Evolutionary conservation across 1,140 invertebrate genomes (phyloP).

Genomic region (Belonocnema kinseyi): DNA sequence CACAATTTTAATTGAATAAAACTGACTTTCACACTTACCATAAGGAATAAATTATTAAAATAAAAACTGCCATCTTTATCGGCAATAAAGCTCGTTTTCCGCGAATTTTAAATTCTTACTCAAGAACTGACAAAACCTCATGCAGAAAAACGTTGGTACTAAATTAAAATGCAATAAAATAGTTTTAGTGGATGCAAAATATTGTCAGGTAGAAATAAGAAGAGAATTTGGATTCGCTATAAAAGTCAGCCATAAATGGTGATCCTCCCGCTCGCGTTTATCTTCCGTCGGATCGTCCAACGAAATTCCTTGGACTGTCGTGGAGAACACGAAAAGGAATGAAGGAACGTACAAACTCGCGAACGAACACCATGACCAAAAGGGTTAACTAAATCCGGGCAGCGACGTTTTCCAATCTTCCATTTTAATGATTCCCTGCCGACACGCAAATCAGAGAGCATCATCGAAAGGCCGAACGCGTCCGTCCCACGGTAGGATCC

Average conservation of each 20-base stretch:
- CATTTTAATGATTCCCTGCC: slow-evolving; percentile 12
- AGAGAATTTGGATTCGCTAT: not conserved
- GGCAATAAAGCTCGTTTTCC: no score
- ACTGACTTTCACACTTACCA: no score
- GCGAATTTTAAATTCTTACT: no score
- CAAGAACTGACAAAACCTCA: no score
- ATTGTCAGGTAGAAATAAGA: slow-evolving; percentile 7
- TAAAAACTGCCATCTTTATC: no score
- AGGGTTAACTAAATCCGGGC: slow-evolving; percentile 15
- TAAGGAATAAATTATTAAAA: no score
- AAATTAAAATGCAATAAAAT: slow-evolving; percentile 14
- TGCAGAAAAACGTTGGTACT: not conserved
- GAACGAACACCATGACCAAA: slow-evolving; percentile 11
- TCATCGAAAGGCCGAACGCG: slow-evolving; percentile 5
- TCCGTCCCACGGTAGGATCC: slow-evolving; percentile 14
- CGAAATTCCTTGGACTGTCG: slow-evolving; percentile 15
- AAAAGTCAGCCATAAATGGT: slow-evolving; percentile 1
- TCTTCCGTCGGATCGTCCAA: slow-evolving; percentile 12
- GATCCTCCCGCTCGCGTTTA: slow-evolving; percentile 14
- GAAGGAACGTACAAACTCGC: slow-evolving; percentile 11
- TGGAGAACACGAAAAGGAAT: not conserved
- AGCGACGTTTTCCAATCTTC: slow-evolving; percentile 15
- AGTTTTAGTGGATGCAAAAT: slow-evolving; percentile 8
- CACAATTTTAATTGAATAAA: no score
- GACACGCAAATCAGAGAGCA: slow-evolving; percentile 15